These are phyloP conservation scores for Drosophila pegasa DNA, from an alignment of 2,888 invertebrate genomes.

Conservation along the genomic window DNA sequence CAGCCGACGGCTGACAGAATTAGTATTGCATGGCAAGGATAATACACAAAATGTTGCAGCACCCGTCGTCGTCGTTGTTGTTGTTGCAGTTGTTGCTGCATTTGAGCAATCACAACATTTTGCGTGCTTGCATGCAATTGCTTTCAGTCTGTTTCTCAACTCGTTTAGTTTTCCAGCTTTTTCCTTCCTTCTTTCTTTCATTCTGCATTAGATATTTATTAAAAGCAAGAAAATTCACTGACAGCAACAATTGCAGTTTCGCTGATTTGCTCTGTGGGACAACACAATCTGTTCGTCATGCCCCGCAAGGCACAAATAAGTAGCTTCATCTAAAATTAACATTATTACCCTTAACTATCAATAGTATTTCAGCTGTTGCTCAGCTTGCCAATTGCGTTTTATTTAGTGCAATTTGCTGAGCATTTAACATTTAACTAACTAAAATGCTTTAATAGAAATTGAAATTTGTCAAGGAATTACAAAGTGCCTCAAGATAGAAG, in stretches of 20 bases:
- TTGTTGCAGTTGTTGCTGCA: slow-evolving; percentile 30
- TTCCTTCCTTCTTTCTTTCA: slow-evolving; percentile 6
- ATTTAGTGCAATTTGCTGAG: too few relatives aligned
- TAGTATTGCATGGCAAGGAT: slow-evolving; percentile 51
- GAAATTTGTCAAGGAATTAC: slow-evolving; percentile 37
- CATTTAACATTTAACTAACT: too few relatives aligned
- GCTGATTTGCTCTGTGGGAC: slow-evolving; percentile 4
- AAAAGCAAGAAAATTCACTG: slow-evolving; percentile 59
- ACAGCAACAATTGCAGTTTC: slow-evolving; percentile 52
- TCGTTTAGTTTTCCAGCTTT: background rate
- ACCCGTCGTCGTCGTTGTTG: slow-evolving; percentile 22
- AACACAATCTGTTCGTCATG: slow-evolving; percentile 8
- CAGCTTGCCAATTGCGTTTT: too few relatives aligned
- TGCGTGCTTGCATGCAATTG: slow-evolving; percentile 79
- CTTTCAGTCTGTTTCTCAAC: slow-evolving; percentile 47
- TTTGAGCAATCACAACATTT: slow-evolving; percentile 66
- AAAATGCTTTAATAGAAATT: too few relatives aligned
- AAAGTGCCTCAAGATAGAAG: slow-evolving; percentile 18
- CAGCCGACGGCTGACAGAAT: slow-evolving; percentile 44
- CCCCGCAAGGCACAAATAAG: background rate
- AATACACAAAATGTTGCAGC: slow-evolving; percentile 33
- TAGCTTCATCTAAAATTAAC: background rate
- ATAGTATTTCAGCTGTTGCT: background rate
- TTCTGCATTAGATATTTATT: slow-evolving; percentile 72
- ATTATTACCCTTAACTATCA: background rate